Percentiles rank a stretch among this genome's conserved stretches.
Conservation (phyloP, 2,888 invertebrate species). For the Tetragonisca angustula region DNA sequence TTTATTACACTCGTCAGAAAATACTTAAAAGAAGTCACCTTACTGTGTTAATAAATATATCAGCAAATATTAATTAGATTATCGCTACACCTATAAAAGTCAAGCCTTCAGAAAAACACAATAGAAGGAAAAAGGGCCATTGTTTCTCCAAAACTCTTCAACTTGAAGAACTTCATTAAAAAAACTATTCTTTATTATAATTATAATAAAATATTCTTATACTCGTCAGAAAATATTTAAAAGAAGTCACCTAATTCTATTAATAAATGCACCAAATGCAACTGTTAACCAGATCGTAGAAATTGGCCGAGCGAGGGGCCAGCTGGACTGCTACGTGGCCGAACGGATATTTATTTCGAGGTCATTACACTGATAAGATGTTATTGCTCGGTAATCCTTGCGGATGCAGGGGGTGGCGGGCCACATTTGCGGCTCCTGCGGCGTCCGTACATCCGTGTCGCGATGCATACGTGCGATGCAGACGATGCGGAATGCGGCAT, state of each 20-base stretch:
- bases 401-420: constrained; percentile 23
- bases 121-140: no score
- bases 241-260: neutral
- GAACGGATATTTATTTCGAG: constrained; percentile 44
- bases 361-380: constrained; percentile 36
- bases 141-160: no score
- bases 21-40: no score
- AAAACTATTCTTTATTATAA: no score
- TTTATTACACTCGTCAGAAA: no score
- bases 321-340: neutral
- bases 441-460: constrained; percentile 59
- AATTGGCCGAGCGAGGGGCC: neutral
- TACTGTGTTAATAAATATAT: rapidly evolving
- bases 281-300: neutral
- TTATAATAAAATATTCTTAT: no score
- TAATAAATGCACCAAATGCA: neutral
- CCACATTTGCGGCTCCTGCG: constrained; percentile 59
- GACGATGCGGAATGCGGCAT: constrained; percentile 72
- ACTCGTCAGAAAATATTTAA: no score
- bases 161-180: no score
- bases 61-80: no score
- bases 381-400: constrained; percentile 46
- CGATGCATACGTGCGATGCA: constrained; percentile 67
- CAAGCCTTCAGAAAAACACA: no score
- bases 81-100: no score